Base-by-base conservation (phyloP, 2,888 invertebrate genomes). In the Drosophila setosimentum region DNA sequence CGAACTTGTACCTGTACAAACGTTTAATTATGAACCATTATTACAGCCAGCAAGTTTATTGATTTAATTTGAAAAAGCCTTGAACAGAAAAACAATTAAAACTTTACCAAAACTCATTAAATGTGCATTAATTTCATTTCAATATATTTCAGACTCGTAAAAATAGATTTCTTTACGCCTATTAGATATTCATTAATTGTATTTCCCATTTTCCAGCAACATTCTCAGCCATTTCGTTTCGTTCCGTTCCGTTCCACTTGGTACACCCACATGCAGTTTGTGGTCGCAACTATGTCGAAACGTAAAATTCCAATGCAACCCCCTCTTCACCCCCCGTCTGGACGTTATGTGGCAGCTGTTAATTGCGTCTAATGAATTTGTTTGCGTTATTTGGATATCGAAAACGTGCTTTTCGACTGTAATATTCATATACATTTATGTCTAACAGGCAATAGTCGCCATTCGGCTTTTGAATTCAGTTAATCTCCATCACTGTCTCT, bases 301-400 rank as follows among this genome's bases (percentile, higher is more conserved):
- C 61, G 48, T 68, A 50, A 65, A 66, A 75, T 80, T 69, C 58
- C 78, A 49, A 55, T 57, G 61, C 50, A 37, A 18, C 37, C 32
- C 3, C 2, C n/a, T n/a, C 18, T 45, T 13, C 21, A 13, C 3
- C 11, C 32, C 3, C 21, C 13, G 29, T 35, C 8, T 4, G 40
- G 27, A 8, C 55, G 59, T 50, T 62, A n/a, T 42, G 48, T 29
- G 32, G 49, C 67, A 78, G 73, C 67, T 75, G 69, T 76, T 85
- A 82, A 87, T 85, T 87, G 73, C 70, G 57, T 73, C 69, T 82
- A 85, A 85, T 87, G 73, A 80, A 89, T 82, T 89, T 82, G 77
- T 73, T 79, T 76, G 70, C 75, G 67, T 65, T 81, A 68, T 73
- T 78, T 49, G 71, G 49, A 66, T 59, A 40, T 32, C 29, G 27